These are phyloP conservation scores for Forbesichthys agassizii DNA, from an alignment of 2,113 vertebrate genomes.

Conservation along the genomic window DNA sequence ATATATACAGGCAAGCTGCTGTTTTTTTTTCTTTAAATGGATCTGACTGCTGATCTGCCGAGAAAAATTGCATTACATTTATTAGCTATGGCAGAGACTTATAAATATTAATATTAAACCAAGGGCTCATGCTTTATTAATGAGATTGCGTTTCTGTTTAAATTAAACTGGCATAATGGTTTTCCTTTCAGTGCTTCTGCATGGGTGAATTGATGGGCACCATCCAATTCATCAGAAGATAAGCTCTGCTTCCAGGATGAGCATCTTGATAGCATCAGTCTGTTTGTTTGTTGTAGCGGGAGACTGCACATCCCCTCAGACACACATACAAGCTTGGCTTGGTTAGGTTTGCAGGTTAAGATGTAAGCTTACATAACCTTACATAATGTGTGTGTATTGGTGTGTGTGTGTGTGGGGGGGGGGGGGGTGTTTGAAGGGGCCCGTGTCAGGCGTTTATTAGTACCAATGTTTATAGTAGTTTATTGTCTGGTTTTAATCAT, in stretches of 20 bases:
- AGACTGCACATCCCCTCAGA: neutral
- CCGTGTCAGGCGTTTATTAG: no score
- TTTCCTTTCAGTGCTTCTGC: conserved; percentile 50
- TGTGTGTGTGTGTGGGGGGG: no score
- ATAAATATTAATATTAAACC: conserved; percentile 64
- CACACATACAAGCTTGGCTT: neutral
- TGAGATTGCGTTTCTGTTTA: conserved; percentile 59
- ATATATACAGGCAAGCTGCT: conserved; percentile 3
- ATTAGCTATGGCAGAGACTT: conserved; percentile 38
- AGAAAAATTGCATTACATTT: conserved; percentile 51
- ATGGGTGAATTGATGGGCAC: conserved; percentile 49
- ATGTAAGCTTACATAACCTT: no score
- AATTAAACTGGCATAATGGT: conserved; percentile 63
- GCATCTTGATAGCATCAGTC: conserved; percentile 17
- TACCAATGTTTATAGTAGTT: no score
- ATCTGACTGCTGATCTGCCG: conserved; percentile 14
- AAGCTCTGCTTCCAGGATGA: conserved; percentile 32
- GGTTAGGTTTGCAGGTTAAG: no score
- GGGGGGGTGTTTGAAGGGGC: no score
- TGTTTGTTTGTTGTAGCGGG: conserved; percentile 11
- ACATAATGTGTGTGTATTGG: no score
- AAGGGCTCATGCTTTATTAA: conserved; percentile 64
- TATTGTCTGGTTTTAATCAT: no score
- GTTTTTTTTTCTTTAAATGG: neutral
- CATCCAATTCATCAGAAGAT: conserved; percentile 46